phyloP scores from a whole-genome alignment of 2,797 vertebrate genomes.

The Amniataba percoides region DNA sequence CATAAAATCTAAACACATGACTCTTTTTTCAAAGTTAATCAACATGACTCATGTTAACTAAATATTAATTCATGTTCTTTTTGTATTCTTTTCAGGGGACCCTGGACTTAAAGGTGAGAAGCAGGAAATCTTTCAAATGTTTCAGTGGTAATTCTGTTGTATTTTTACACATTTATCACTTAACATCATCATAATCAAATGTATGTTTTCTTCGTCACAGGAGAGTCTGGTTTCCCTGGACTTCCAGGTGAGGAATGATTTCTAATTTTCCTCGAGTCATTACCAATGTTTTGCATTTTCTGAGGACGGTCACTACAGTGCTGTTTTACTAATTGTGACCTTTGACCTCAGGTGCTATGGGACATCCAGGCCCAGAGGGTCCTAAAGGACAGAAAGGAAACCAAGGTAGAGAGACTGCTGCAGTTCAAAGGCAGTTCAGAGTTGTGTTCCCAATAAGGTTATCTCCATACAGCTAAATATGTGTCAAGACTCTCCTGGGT shows the following conservation, averaged over 20 bases:
- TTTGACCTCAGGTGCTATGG: slow-evolving; percentile 84
- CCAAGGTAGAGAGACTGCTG: slow-evolving; percentile 83
- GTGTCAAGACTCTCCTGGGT: no score
- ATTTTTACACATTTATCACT: background rate
- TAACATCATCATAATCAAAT: slow-evolving; percentile 4
- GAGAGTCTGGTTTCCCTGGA: slow-evolving; percentile 90
- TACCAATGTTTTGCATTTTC: background rate
- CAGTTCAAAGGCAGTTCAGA: background rate
- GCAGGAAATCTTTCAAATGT: background rate
- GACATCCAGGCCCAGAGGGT: slow-evolving; percentile 90
- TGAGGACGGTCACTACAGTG: background rate
- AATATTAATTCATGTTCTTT: background rate
- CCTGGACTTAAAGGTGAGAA: slow-evolving; percentile 75
- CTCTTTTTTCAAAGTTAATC: background rate
- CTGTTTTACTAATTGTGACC: slow-evolving; percentile 49
- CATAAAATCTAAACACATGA: background rate
- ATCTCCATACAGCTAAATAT: no score
- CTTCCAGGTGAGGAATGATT: slow-evolving; percentile 85
- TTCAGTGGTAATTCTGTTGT: background rate
- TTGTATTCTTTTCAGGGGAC: slow-evolving; percentile 71
- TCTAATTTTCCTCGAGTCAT: background rate
- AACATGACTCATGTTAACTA: background rate
- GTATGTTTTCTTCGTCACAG: slow-evolving; percentile 73
- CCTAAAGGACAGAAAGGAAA: slow-evolving; percentile 95
- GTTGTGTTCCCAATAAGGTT: no score